Evolutionary conservation across 2,113 vertebrate species (phyloP).

Genomic region (Serilophus lunatus): DNA sequence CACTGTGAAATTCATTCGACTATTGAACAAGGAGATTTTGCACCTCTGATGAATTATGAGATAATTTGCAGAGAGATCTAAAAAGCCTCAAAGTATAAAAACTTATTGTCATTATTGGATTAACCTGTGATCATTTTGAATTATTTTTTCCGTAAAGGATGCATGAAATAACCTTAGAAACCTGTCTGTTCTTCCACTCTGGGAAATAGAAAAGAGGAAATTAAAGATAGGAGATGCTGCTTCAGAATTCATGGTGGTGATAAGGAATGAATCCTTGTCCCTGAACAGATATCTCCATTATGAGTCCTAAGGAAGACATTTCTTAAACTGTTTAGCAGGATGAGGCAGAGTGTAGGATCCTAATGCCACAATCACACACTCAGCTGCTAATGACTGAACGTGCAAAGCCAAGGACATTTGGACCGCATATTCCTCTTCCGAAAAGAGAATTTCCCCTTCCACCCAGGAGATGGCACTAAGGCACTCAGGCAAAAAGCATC

Average conservation of each 20-base stretch:
- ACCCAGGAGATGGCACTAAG: slow-evolving; percentile 40
- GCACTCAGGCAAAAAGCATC: background rate
- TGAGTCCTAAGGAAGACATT: background rate
- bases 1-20: background rate
- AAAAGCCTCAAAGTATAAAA: background rate
- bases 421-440: background rate
- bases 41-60: background rate
- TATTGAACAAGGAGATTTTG: background rate
- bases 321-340: background rate
- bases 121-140: background rate
- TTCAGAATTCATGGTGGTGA: background rate
- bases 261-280: background rate
- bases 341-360: background rate
- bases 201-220: background rate
- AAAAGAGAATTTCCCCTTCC: background rate
- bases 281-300: background rate
- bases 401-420: accelerated
- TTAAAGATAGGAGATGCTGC: background rate
- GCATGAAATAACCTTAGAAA: background rate
- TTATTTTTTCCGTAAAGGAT: background rate
- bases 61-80: background rate
- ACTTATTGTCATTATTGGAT: background rate
- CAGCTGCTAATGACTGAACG: background rate
- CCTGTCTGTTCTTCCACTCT: background rate
- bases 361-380: no score